phyloP scores from a whole-genome alignment of 64 coral and sea anemone species.

The Exaiptasia diaphana region DNA sequence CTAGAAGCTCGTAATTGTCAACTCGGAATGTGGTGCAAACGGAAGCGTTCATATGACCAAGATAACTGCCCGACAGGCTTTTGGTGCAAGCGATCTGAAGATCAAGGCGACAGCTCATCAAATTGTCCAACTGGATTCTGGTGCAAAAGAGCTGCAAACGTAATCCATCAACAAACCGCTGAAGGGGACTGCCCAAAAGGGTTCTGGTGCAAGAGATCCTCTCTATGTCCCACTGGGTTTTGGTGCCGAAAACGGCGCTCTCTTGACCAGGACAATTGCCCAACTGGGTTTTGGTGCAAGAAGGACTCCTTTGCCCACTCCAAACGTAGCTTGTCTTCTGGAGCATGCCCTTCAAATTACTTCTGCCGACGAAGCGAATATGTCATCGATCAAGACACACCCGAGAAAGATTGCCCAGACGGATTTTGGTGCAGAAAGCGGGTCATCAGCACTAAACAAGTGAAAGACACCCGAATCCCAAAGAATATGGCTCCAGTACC shows the following conservation, averaged over 20 bases:
- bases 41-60: conserved; percentile 30
- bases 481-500: not conserved
- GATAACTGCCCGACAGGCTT: conserved; percentile 36
- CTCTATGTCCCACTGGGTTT: conserved; percentile 40
- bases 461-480: not conserved
- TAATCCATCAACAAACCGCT: conserved; percentile 35
- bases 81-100: conserved; percentile 48
- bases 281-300: conserved; percentile 67
- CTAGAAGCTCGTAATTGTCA: conserved; percentile 11
- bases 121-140: conserved; percentile 39
- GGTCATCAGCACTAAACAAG: not conserved
- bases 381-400: conserved; percentile 45
- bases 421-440: conserved; percentile 38
- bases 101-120: not conserved
- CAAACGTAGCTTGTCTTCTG: conserved; percentile 12
- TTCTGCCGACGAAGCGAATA: conserved; percentile 55
- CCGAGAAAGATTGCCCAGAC: conserved; percentile 5
- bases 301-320: conserved; percentile 17
- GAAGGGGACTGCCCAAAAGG: conserved; percentile 31
- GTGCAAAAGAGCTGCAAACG: conserved; percentile 37
- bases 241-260: conserved; percentile 64
- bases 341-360: conserved; percentile 42
- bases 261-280: conserved; percentile 7
- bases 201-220: conserved; percentile 56
- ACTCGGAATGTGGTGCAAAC: conserved; percentile 55